These are phyloP conservation scores for Melanaphis sacchari DNA, from an alignment of 1,140 invertebrate species.

Conservation along the genomic window DNA sequence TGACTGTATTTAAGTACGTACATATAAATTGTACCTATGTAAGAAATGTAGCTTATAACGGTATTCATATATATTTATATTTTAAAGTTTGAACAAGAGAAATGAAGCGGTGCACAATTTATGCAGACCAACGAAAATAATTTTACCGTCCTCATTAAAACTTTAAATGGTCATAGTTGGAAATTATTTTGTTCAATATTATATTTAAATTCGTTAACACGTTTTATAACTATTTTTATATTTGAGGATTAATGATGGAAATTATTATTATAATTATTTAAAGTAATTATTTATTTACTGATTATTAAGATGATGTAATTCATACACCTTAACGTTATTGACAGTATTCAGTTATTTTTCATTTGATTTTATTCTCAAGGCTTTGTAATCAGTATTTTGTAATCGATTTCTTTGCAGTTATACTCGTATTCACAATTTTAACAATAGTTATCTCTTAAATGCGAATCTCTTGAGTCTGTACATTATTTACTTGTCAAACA, in stretches of 20 bases:
- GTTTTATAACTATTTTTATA: no score
- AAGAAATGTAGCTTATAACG: background rate
- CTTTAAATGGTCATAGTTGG: background rate
- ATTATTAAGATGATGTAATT: background rate
- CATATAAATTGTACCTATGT: background rate
- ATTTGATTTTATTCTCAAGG: background rate
- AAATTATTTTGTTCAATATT: background rate
- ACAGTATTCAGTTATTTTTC: background rate
- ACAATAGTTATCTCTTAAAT: background rate
- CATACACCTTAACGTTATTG: background rate
- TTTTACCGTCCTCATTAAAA: background rate
- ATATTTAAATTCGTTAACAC: background rate
- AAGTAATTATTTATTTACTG: no score
- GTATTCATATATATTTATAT: background rate
- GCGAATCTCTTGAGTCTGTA: background rate
- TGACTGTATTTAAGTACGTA: background rate
- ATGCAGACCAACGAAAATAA: background rate
- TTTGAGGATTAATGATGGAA: background rate
- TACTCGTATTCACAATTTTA: background rate
- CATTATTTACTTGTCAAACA: background rate
- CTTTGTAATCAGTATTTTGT: background rate
- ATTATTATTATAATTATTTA: background rate
- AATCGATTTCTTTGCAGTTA: background rate
- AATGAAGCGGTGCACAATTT: background rate
- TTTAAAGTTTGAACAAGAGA: constrained; percentile 11